These are phyloP conservation scores for Calephelis nemesis DNA, from an alignment of 1,140 invertebrate species.

Conservation along the genomic window DNA sequence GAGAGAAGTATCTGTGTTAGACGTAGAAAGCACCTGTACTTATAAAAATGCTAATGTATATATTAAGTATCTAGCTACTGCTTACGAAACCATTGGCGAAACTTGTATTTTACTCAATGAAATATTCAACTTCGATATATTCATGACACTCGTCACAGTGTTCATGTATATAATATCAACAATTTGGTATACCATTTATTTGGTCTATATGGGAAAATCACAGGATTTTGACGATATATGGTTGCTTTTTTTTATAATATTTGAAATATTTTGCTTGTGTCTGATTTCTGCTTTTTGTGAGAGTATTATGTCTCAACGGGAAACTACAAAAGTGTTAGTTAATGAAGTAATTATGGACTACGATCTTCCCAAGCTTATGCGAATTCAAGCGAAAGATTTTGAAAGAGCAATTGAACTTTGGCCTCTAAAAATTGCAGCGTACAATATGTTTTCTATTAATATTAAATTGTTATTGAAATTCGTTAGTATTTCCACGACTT, in stretches of 20 bases:
- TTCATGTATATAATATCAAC: not conserved
- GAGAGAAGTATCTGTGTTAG: not conserved
- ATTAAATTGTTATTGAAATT: not conserved
- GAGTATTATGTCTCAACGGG: not conserved
- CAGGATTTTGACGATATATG: not conserved
- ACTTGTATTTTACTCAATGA: not conserved
- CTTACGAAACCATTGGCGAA: not conserved
- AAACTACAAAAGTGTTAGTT: not conserved
- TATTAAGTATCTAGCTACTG: not conserved
- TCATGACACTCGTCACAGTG: not conserved
- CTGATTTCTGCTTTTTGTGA: not conserved
- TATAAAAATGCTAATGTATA: not conserved
- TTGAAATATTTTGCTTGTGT: not conserved
- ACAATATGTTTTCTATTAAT: conserved; percentile 5
- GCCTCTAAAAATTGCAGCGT: not conserved
- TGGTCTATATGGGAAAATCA: not conserved
- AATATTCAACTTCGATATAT: not conserved
- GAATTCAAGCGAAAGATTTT: conserved; percentile 1
- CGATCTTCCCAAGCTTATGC: not conserved
- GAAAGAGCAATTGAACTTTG: not conserved
- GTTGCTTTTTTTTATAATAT: not conserved
- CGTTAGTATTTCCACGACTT: not conserved
- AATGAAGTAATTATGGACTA: conserved; percentile 1
- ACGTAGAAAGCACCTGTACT: not conserved
- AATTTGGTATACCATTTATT: not conserved